Base-by-base conservation (phyloP, 2,888 invertebrate genomes). In the Polia nebulosa region DNA sequence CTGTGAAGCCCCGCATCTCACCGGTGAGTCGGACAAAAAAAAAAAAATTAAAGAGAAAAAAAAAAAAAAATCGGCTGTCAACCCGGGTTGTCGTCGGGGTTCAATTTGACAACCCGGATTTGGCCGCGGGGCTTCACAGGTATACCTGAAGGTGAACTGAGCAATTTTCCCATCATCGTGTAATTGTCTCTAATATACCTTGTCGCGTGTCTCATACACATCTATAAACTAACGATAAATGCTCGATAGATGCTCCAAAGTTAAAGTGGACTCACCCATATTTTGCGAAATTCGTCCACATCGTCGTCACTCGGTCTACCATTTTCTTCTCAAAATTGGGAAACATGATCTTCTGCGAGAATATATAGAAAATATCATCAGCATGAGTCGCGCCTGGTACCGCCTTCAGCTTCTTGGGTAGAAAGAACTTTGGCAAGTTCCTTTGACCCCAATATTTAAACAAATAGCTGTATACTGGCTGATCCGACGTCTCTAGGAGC, bases 201-300 rank as follows among this genome's bases (percentile, higher is more conserved):
- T 13, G 20, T 27, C 27, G 39, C 11, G 27, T 27, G 3, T 8
- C 2, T 20, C 27, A 39, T 39, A 39, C 39, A n/a, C 13, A 32
- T 4, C 9, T 39, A 49, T n/a, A 15, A 11, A 36, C 0, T 62
- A 13, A 36, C 27, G 11, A 22, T 36, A 9, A 0, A 36, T 29
- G 2, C 15, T 55, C 11, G 3, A 44, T 20, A 17, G 41, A 52
- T 15, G 2, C 13, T n/a, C 20, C 15, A 11, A 41, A 15, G 27
- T 29, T 1, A 27, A 41, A 11, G 4, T 49, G 6, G 22, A 82
- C 89, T 85, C 67, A 91, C 93, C 93, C 91, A 77, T 88, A 91
- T 83, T 94, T 94, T 0, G 93, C 94, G 71, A 94, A 94, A 70
- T 94, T 93, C 0, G 93, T 93, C 94, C 93, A 94, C 82, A 94